Evolutionary conservation across 2,113 vertebrate genomes (phyloP).

Genomic region (Malurus alboscapulatus): DNA sequence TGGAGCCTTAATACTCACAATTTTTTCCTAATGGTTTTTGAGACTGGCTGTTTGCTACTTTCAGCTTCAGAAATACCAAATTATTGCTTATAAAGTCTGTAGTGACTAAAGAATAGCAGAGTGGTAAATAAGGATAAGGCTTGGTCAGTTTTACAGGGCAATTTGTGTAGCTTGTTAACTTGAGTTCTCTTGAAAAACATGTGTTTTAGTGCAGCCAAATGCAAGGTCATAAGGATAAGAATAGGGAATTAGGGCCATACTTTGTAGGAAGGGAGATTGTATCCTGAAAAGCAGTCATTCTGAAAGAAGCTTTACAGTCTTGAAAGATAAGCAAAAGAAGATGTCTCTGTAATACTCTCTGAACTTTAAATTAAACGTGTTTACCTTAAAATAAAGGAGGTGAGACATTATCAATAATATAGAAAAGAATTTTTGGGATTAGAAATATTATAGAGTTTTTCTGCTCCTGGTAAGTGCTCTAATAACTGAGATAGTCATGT

Average conservation of each 20-base stretch:
- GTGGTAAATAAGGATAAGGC: slow-evolving; percentile 42
- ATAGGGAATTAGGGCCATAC: slow-evolving; percentile 30
- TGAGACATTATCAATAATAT: not conserved
- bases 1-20: not conserved
- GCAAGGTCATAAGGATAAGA: slow-evolving; percentile 51
- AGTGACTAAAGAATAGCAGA: not conserved
- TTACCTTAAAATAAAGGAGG: slow-evolving; percentile 18
- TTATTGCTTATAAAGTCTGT: not conserved
- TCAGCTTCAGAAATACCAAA: slow-evolving; percentile 25
- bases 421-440: not conserved
- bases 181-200: slow-evolving; percentile 21
- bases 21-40: not conserved
- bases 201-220: slow-evolving; percentile 50
- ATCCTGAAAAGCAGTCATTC: slow-evolving; percentile 38
- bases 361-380: not conserved
- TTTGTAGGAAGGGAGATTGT: not conserved
- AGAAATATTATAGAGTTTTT: not conserved
- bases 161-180: slow-evolving; percentile 53
- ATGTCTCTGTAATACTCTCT: not conserved
- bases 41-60: not conserved
- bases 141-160: slow-evolving; percentile 39
- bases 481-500: not conserved
- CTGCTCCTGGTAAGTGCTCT: not conserved
- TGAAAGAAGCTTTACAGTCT: slow-evolving; percentile 5
- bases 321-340: slow-evolving; percentile 32